Conservation (phyloP, 2,888 invertebrate genomes). For the Drosophila pseudotakahashii region DNA sequence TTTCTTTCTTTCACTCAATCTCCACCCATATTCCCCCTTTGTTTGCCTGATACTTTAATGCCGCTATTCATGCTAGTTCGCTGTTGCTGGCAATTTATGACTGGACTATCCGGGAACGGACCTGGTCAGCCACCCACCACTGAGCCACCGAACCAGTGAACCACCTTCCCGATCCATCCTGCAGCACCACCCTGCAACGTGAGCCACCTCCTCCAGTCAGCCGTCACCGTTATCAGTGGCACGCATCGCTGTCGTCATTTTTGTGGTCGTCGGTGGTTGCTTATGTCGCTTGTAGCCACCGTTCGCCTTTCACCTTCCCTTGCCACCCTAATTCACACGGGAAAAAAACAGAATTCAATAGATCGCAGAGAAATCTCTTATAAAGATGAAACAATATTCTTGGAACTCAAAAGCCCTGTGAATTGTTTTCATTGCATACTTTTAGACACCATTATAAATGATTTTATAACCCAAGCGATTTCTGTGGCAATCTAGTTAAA, state of each 20-base stretch:
- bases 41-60: constrained; percentile 69
- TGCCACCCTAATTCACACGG: neutral
- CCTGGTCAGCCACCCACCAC: neutral
- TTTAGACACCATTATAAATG: no score
- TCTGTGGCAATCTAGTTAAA: no score
- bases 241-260: constrained; percentile 40
- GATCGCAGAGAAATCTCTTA: neutral
- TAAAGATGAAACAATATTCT: no score
- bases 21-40: constrained; percentile 4
- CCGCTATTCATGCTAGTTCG: constrained; percentile 65
- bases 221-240: constrained; percentile 44
- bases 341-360: neutral
- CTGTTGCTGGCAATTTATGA: constrained; percentile 58
- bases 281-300: constrained; percentile 20
- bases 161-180: neutral
- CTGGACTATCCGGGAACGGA: constrained; percentile 30
- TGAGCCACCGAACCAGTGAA: no score
- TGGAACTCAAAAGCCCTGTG: no score
- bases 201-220: constrained; percentile 10
- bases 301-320: neutral
- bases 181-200: neutral
- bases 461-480: no score
- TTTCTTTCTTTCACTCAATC: constrained; percentile 11
- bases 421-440: no score
- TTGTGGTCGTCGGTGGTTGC: constrained; percentile 45